Base-by-base conservation (phyloP, 2,888 invertebrate genomes). In the Cataglyphis altisquamis region DNA sequence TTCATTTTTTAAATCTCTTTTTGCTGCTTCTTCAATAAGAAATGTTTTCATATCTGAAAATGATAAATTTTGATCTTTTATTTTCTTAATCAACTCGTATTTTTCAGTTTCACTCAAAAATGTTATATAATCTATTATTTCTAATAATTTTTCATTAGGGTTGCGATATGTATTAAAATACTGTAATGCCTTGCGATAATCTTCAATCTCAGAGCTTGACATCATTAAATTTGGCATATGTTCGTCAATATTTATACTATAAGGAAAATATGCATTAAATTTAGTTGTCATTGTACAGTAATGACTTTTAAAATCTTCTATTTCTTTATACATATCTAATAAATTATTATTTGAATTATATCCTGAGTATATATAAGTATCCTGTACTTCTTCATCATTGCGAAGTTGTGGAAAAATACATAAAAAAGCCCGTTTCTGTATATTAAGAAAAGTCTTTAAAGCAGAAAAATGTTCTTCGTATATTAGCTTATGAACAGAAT, bases 391-490 rank as follows among this genome's bases (percentile, higher is more conserved):
- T n/a, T 87, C 80, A 0, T 93, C 93, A 73, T 87, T 92, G 52
- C 92, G 90, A 77, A 93, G 82, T 85, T 94, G 92, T 39, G 94
- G 94, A 85, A 92, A 94, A 73, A 93, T 83, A 52, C 90, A 92
- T 25, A 93, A 82, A 0, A 93, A 77, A n/a, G 94, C 93, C 36
- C 89, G 91, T 68, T 91, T 92, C 52, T 94, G 94, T 5, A 92
- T 87, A 21, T 83, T 67, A 18, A 92, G 86, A 36, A 93, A 94
- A 21, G 39, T 86, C 80, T 68, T 85, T 10, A 94, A 68, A 4
- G 91, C 84, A 6, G 86, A 77, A 85, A 89, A 88, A 64, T 92
- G 88, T 48, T 91, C 68, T 12, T 85, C 63, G 55, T 86, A 92
- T 18, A 91, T 39, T 6, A 85, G n/a, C 68, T 84, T 85, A 60